phyloP scores from a whole-genome alignment of 2,888 invertebrate species.

The Sarcophaga rosellei region DNA sequence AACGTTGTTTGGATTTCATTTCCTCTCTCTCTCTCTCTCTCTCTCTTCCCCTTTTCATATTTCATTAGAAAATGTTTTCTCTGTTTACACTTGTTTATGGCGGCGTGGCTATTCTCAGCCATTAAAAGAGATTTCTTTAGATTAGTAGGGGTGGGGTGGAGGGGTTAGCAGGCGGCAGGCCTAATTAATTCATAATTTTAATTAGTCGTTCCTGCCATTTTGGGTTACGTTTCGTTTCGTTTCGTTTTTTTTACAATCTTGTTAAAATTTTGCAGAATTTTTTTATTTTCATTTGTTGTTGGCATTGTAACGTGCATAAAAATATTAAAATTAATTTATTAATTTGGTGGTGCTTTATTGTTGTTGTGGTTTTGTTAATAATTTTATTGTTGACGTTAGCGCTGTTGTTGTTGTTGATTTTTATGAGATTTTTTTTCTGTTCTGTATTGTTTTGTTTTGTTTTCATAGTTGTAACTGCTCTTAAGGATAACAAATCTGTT shows the following conservation, averaged over 20 bases:
- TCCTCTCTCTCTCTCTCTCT: background rate
- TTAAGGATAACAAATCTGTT: constrained; percentile 70
- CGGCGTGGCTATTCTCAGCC: constrained; percentile 6
- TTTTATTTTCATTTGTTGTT: constrained; percentile 60
- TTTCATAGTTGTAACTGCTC: background rate
- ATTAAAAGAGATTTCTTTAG: too few species aligned
- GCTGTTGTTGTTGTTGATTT: too few species aligned
- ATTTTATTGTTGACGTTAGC: too few species aligned
- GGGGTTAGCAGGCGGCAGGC: background rate
- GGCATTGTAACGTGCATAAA: constrained; percentile 77
- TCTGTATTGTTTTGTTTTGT: background rate
- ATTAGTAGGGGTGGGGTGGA: too few species aligned
- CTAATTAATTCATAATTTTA: constrained; percentile 79
- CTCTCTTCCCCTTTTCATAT: background rate
- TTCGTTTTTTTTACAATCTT: background rate
- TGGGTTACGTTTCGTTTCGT: too few species aligned
- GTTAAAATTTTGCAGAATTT: constrained; percentile 63
- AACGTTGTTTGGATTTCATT: background rate
- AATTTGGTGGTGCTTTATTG: background rate
- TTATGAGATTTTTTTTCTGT: background rate
- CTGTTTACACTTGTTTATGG: background rate
- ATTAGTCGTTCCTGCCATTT: constrained; percentile 76
- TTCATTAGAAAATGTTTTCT: background rate
- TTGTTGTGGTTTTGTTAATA: too few species aligned
- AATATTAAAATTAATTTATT: constrained; percentile 76